A percentile compares a stretch with the other conserved stretches of the same genome.
These are phyloP conservation scores for Turritopsis dohrnii DNA, from an alignment of 30 jellyfish, hydroid and myxozoan species.

Conservation along the genomic window DNA sequence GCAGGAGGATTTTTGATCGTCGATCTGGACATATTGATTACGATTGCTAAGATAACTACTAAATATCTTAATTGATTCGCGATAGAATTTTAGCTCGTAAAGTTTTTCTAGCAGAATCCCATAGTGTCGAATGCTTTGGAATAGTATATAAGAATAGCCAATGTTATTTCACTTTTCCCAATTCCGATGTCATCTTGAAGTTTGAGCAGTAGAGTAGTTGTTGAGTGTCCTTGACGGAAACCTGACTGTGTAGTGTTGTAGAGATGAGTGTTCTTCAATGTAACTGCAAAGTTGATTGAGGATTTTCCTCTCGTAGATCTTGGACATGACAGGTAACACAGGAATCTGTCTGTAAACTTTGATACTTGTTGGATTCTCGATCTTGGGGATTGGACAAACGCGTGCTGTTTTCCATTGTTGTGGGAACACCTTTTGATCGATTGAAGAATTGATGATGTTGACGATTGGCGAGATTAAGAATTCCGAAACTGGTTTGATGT, in stretches of 20 bases:
- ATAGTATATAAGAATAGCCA: conserved; percentile 11
- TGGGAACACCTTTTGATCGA: background rate
- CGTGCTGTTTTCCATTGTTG: conserved; percentile 16
- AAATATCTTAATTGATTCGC: background rate
- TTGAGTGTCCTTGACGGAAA: conserved; percentile 1
- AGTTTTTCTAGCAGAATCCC: conserved; percentile 16
- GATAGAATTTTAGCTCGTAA: conserved; percentile 11
- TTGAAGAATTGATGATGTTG: background rate
- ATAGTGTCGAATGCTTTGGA: conserved; percentile 18
- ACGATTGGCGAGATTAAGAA: background rate
- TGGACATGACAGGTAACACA: conserved; percentile 1
- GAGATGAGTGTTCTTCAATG: conserved; percentile 5
- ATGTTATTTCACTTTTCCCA: background rate
- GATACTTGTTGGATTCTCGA: background rate
- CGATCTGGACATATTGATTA: conserved; percentile 17
- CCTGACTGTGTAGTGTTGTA: background rate
- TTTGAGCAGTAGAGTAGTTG: background rate
- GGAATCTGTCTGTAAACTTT: background rate
- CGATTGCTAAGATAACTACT: conserved; percentile 17
- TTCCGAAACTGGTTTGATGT: conserved; percentile 5
- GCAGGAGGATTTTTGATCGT: conserved; percentile 19
- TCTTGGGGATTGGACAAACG: conserved; percentile 8
- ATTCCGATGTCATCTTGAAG: conserved; percentile 6
- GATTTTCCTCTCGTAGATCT: background rate
- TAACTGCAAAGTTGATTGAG: conserved; percentile 2